Conservation (phyloP, 30 jellyfish, hydroid and myxozoan genomes). For the Pelagia noctiluca region DNA sequence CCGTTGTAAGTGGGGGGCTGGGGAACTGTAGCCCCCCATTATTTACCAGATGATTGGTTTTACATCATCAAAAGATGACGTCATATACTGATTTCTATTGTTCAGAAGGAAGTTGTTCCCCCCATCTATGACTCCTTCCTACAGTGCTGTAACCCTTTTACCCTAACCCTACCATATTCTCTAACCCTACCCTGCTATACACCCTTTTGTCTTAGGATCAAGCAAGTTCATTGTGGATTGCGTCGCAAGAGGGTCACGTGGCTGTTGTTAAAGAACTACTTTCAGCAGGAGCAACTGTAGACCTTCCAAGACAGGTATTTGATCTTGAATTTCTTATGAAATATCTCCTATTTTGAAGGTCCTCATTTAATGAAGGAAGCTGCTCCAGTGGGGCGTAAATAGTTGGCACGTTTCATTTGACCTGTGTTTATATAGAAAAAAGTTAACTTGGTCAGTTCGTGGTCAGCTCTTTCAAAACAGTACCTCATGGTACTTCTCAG, state of each 20-base stretch:
- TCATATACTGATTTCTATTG: no score
- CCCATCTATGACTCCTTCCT: no score
- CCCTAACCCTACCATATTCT: no score
- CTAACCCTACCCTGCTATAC: background rate
- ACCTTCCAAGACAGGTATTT: conserved; percentile 89
- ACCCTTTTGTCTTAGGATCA: conserved; percentile 65
- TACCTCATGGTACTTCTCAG: no score
- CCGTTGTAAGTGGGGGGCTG: no score
- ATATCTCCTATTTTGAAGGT: background rate
- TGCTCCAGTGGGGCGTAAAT: background rate
- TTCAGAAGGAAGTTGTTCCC: no score
- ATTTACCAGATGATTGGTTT: no score
- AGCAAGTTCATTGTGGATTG: conserved; percentile 96
- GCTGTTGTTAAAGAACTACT: conserved; percentile 91
- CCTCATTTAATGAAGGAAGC: background rate
- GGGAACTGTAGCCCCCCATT: no score
- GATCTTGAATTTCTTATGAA: background rate
- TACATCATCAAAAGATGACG: no score
- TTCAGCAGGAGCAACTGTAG: conserved; percentile 85
- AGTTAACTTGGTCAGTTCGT: background rate
- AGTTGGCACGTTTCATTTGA: background rate
- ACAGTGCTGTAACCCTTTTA: no score
- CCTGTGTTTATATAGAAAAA: background rate
- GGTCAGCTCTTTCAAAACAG: no score
- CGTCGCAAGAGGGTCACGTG: conserved; percentile 94